These are phyloP conservation scores for Mimachlamys varia DNA, from an alignment of 2,888 invertebrate genomes.

Conservation along the genomic window DNA sequence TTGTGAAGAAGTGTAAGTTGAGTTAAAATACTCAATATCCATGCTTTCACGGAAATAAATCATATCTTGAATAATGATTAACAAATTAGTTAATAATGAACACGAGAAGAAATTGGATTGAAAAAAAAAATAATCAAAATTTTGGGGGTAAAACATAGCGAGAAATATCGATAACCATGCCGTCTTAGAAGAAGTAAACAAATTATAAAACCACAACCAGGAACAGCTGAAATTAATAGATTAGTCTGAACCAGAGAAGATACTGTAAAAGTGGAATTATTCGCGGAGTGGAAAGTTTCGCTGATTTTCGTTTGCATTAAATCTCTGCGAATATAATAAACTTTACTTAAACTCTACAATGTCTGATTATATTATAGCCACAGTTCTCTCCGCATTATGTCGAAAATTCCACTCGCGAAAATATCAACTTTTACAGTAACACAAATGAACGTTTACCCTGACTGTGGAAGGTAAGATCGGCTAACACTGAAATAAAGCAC, in stretches of 20 bases:
- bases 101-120: neutral
- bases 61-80: neutral
- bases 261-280: too few species aligned
- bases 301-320: too few species aligned
- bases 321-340: too few species aligned
- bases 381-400: too few species aligned
- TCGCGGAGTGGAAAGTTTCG: too few species aligned
- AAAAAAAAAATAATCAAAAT: neutral
- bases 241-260: conserved; percentile 17
- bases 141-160: neutral
- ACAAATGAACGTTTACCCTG: neutral
- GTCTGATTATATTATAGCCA: too few species aligned
- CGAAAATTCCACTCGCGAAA: too few species aligned
- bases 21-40: neutral
- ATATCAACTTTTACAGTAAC: too few species aligned
- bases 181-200: neutral
- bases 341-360: too few species aligned
- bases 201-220: neutral
- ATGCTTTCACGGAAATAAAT: neutral
- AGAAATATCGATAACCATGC: neutral
- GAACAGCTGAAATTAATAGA: neutral
- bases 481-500: conserved; percentile 12
- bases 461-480: conserved; percentile 18
- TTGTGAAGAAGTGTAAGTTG: neutral
- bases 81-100: neutral